phyloP scores from a whole-genome alignment of 35 echinoderm and acorn worm species.

The Amphiura filiformis region DNA sequence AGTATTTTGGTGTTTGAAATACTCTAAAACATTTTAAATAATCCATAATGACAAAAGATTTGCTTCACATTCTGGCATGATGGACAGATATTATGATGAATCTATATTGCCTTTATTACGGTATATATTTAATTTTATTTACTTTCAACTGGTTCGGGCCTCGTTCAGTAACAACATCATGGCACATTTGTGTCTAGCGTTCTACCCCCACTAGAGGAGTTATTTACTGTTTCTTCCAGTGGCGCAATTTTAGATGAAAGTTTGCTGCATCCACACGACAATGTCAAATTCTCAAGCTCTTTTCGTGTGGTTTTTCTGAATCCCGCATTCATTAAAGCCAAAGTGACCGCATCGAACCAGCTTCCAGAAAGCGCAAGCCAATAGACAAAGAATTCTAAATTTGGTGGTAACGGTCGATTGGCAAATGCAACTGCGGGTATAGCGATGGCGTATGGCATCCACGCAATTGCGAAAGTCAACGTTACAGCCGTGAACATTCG shows the following conservation, averaged over 20 bases:
- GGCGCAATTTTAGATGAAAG: background rate
- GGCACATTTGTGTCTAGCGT: background rate
- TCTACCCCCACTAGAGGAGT: background rate
- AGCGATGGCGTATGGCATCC: background rate
- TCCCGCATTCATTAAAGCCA: background rate
- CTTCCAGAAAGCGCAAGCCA: background rate
- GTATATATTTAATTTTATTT: no score
- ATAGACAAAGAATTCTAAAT: background rate
- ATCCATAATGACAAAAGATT: no score
- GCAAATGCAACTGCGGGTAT: background rate
- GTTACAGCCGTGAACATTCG: background rate
- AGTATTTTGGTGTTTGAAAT: no score
- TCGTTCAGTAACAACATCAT: background rate
- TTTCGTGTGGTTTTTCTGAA: background rate
- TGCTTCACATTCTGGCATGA: no score
- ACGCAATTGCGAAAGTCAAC: background rate
- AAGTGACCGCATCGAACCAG: background rate
- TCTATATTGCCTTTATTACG: no score
- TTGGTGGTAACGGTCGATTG: background rate
- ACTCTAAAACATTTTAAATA: no score
- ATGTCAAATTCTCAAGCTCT: background rate
- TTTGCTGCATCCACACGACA: background rate
- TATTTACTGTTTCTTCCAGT: background rate
- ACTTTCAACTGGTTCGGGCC: no score
- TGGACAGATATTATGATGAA: no score